Base-by-base conservation (phyloP, 1,140 invertebrate genomes). In the Kradibia gibbosae region DNA sequence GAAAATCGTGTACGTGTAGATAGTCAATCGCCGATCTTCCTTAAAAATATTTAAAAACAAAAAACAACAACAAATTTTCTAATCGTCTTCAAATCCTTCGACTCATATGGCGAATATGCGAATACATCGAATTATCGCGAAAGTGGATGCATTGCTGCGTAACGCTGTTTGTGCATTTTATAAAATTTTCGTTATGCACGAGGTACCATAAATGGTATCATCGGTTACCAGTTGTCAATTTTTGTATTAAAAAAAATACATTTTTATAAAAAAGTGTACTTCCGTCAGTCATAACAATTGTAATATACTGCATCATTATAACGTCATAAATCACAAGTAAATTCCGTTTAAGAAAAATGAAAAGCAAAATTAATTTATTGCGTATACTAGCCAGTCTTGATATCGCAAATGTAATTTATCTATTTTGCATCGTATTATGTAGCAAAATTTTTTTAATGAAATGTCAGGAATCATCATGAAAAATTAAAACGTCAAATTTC, bases 21-120 rank as follows among this genome's bases (percentile, higher is more conserved):
- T 71, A 77, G n/a, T 36, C 48, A 72, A 81, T 81, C 74, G 10
- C 28, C 34, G 80, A 70, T 81, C 80, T 81, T 81, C 80, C 80
- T 48, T 57, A 50, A 81, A 67, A 76, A 50, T 65, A 57, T 55
- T 71, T 72, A 25, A 60, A 72, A 65, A 67, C 1, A 72, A 13
- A 72, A 73, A 36, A n/a, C n/a, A n/a, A n/a, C n/a, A n/a, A n/a
- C n/a, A n/a, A n/a, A n/a, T n/a, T 65, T 67, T 75, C 70, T 75
- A 34, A 67, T 11, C 25, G 42, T 75, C 17, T n/a, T 39, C 17
- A 60, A 3, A 60, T 28, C 34, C 28, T 74, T 73, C 42, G 22
- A 65, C 34, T 7, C 15, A 3, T 73, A 73, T 73, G 45, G 20
- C 11, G 22, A 80, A 80, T 0, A 57, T 73, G n/a, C n/a, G 15